Base-by-base conservation (phyloP, 2,797 vertebrate genomes). In the Notamacropus eugenii region DNA sequence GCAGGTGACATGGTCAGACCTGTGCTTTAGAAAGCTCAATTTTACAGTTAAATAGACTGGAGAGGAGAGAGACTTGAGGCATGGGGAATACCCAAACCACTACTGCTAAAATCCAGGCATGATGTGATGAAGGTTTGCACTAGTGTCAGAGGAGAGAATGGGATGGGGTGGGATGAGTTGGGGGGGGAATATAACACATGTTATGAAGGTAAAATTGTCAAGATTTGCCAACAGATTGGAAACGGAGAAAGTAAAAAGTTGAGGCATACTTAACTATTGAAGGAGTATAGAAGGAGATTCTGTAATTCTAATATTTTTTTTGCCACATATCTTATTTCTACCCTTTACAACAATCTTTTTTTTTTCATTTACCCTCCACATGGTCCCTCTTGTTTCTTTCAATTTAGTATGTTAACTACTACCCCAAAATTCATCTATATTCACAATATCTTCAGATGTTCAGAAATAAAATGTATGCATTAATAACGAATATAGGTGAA, bases 401-500 rank as follows among this genome's bases (percentile, higher is more conserved):
- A 96, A 82, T 22, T 94, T 91, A 58, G 24, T 54, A 92, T 87
- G 10, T 19, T 92, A 92, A 54, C 22, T 29, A 28, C 67, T 95
- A 29, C 93, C 90, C 67, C 52, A 93, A 94, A 93, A 94, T 12
- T n/a, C 31, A n/a, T 55, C 90, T 74, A 90, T 94, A 46, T 1
- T 55, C 67, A 40, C 31, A 90, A 1, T n/a, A 93, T 50, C 93
- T 55, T 94, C 94, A 57, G 91, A 93, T 90, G 74, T 87, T 91
- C 55, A 95, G 34, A 92, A 62, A 93, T 29, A 57, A 55, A 27
- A 92, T 67, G 90, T 54, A 29, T 93, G 13, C 55, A 14, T 90
- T 91, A 93, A 90, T 59, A 54, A 94, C 14, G 58, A 96, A 31
- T 90, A 94, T 57, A 40, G n/a, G 67, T 13, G n/a, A 74, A 40